Evolutionary conservation across 1,140 invertebrate species (phyloP).

Genomic region (Protaetia brevitarsis): DNA sequence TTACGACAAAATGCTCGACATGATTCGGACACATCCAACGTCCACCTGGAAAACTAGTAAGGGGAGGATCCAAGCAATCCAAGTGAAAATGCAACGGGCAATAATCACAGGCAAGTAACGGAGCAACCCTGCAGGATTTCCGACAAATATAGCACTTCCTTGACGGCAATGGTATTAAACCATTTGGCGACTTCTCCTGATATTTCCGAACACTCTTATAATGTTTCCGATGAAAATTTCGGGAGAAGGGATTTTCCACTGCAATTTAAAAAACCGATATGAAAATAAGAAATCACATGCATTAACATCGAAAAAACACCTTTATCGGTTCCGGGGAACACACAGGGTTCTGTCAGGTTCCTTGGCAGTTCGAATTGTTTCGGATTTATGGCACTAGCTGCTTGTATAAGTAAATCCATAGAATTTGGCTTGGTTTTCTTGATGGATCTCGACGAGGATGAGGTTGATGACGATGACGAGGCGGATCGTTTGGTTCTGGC

Average conservation of each 20-base stretch:
- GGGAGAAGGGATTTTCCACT: constrained; percentile 30
- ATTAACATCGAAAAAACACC: constrained; percentile 40
- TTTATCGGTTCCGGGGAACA: constrained; percentile 81
- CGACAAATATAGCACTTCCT: constrained; percentile 79
- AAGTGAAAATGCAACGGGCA: constrained; percentile 87
- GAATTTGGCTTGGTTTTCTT: constrained; percentile 53
- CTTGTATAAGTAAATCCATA: constrained; percentile 73
- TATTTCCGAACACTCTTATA: constrained; percentile 30
- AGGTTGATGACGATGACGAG: constrained; percentile 11
- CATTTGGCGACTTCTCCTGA: constrained; percentile 28
- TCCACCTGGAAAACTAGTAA: constrained; percentile 80
- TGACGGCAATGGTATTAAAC: constrained; percentile 61
- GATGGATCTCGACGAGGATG: constrained; percentile 45
- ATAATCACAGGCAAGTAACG: constrained; percentile 89
- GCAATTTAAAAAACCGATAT: neutral
- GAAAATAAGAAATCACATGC: neutral
- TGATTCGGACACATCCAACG: constrained; percentile 98
- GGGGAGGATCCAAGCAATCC: constrained; percentile 90
- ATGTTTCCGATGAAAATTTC: constrained; percentile 28
- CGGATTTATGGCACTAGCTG: constrained; percentile 80
- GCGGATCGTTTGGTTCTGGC: constrained; percentile 33
- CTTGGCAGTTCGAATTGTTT: constrained; percentile 82
- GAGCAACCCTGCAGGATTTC: constrained; percentile 76
- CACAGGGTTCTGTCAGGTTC: constrained; percentile 71
- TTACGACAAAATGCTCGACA: constrained; percentile 74